Percentiles rank a stretch among this genome's conserved stretches.
Evolutionary conservation across 1,140 invertebrate species (phyloP).

Genomic region (Sitophilus oryzae): DNA sequence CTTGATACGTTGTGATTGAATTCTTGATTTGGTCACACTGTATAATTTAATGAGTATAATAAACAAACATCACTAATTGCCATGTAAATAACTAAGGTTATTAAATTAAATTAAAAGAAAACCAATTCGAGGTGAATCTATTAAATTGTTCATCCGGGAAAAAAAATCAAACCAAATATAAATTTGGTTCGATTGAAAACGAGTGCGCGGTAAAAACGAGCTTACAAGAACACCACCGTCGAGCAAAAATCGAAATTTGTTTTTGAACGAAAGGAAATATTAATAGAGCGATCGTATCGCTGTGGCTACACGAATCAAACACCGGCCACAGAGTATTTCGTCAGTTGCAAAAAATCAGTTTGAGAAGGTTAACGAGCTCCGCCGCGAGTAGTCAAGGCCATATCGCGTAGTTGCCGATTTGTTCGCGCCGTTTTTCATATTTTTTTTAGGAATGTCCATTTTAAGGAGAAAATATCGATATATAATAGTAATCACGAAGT

Average conservation of each 20-base stretch:
- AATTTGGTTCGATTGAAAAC: not conserved
- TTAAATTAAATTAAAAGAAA: too few relatives aligned
- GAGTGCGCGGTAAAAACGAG: not conserved
- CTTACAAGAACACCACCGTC: too few relatives aligned
- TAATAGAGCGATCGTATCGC: not conserved
- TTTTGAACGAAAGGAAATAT: not conserved
- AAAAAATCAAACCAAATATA: not conserved
- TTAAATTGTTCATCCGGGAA: not conserved
- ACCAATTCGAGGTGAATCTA: too few relatives aligned
- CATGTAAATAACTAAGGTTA: too few relatives aligned
- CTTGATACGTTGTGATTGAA: too few relatives aligned
- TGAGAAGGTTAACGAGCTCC: constrained; percentile 5
- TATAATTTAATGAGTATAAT: too few relatives aligned
- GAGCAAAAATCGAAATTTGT: not conserved
- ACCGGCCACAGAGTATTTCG: not conserved
- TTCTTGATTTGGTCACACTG: too few relatives aligned
- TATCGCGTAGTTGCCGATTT: not conserved
- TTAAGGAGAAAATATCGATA: too few relatives aligned
- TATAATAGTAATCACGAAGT: too few relatives aligned
- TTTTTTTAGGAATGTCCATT: too few relatives aligned
- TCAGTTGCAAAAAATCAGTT: constrained; percentile 6
- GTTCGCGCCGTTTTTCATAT: not conserved
- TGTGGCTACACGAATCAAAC: not conserved
- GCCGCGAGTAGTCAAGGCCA: not conserved
- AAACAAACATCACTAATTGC: too few relatives aligned